These are phyloP conservation scores for Tarsius wallacei DNA, from an alignment of 2,797 vertebrate species.

Conservation along the genomic window DNA sequence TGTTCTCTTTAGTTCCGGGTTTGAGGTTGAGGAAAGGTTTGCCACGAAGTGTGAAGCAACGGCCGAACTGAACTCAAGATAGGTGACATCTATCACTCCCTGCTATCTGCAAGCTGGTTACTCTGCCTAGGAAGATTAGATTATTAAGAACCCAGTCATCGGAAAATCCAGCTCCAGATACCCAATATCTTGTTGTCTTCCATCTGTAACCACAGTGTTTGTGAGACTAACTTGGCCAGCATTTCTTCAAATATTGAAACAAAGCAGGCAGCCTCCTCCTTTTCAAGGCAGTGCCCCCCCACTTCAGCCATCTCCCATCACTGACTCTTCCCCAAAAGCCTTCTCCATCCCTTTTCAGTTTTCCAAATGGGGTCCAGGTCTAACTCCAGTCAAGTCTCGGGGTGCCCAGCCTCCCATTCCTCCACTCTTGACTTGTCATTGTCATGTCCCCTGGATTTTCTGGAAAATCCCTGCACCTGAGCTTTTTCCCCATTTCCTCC, in stretches of 20 bases:
- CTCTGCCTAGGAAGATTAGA: conserved; percentile 35
- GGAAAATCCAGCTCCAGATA: neutral
- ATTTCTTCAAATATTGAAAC: neutral
- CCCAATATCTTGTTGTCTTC: neutral
- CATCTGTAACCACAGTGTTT: neutral
- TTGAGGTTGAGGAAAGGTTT: neutral
- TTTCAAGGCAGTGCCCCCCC: accelerated
- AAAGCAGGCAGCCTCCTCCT: neutral
- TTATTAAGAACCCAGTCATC: neutral
- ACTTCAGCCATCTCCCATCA: neutral
- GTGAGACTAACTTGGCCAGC: no score
- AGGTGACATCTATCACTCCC: neutral
- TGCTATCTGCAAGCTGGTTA: neutral
- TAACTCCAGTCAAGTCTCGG: no score
- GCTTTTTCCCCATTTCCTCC: neutral
- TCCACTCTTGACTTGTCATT: neutral
- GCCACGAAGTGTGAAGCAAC: neutral
- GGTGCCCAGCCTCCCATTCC: neutral
- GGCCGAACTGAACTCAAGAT: conserved; percentile 47
- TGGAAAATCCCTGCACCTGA: neutral
- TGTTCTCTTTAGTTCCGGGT: neutral
- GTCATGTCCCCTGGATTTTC: neutral
- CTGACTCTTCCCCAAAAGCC: neutral
- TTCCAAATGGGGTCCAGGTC: neutral
- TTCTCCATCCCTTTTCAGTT: accelerated